Conservation (phyloP, 1,140 invertebrate species). For the Ceratina australensis region DNA sequence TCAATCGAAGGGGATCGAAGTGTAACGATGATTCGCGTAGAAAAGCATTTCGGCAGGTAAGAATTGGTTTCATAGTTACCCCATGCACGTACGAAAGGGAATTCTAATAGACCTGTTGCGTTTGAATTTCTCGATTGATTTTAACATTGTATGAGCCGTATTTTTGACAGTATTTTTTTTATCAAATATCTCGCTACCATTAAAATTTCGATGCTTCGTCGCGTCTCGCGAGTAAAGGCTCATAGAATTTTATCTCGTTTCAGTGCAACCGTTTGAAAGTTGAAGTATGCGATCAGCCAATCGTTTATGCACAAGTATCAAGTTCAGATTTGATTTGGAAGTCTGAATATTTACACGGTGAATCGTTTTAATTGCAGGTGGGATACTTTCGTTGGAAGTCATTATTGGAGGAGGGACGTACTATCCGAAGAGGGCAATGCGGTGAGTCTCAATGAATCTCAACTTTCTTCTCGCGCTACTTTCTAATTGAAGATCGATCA, state of each 20-base stretch:
- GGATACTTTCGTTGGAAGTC: not conserved
- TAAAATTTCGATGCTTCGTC: too few species aligned
- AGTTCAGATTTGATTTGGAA: too few species aligned
- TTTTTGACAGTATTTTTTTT: too few species aligned
- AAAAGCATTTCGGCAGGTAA: not conserved
- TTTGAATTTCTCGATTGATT: not conserved
- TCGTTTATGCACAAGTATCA: too few species aligned
- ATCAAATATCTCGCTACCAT: too few species aligned
- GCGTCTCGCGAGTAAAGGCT: too few species aligned
- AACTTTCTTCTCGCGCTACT: constrained; percentile 20
- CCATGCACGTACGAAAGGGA: not conserved
- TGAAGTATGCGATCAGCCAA: too few species aligned
- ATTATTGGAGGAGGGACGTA: too few species aligned
- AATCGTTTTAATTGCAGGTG: constrained; percentile 56
- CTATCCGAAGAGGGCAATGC: constrained; percentile 42
- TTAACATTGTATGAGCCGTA: too few species aligned
- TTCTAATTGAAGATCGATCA: constrained; percentile 23
- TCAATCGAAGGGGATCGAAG: too few species aligned
- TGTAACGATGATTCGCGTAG: not conserved
- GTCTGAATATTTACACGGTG: not conserved
- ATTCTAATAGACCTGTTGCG: not conserved
- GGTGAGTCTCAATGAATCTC: constrained; percentile 56
- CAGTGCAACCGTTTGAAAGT: not conserved
- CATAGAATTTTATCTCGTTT: not conserved
- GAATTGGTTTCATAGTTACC: not conserved